A percentile compares a stretch with the other conserved stretches of the same genome.
These are phyloP conservation scores for Sericinus montela DNA, from an alignment of 2,888 invertebrate species.

Conservation along the genomic window DNA sequence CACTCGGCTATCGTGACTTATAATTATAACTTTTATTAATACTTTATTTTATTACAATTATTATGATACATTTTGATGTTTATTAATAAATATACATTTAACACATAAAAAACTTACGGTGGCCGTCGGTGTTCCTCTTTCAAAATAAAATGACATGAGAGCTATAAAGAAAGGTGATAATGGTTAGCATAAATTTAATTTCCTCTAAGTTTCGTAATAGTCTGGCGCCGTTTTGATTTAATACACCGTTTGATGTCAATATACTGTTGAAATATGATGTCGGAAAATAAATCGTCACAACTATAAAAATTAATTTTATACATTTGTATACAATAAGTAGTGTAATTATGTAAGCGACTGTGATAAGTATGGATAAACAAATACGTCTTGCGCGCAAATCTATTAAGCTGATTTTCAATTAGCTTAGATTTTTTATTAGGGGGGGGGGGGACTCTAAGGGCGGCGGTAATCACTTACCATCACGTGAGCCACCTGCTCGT, in stretches of 20 bases:
- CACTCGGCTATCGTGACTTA: too few relatives aligned
- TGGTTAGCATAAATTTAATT: slow-evolving; percentile 16
- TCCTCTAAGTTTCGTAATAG: slow-evolving; percentile 14
- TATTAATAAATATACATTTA: neutral
- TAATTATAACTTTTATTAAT: too few relatives aligned
- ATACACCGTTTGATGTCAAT: slow-evolving; percentile 18
- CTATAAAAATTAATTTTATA: slow-evolving; percentile 1
- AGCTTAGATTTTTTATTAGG: too few relatives aligned
- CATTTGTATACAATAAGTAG: neutral
- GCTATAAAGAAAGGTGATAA: slow-evolving; percentile 15
- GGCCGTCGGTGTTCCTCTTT: neutral
- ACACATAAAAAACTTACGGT: neutral
- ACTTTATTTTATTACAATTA: too few relatives aligned
- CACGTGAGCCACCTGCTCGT: too few relatives aligned
- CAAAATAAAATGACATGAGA: slow-evolving; percentile 9
- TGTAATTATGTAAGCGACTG: too few relatives aligned
- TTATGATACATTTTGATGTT: too few relatives aligned
- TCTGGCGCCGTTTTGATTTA: slow-evolving; percentile 14
- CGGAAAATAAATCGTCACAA: slow-evolving; percentile 1
- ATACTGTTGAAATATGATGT: slow-evolving; percentile 9
- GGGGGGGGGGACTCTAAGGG: too few relatives aligned
- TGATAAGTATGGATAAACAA: too few relatives aligned
- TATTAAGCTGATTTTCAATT: too few relatives aligned
- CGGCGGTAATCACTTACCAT: too few relatives aligned
- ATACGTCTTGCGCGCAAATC: too few relatives aligned